Evolutionary conservation across 37 sponge, comb jelly and placozoan genomes (phyloP).

Genomic region (Chondrosia reniformis): DNA sequence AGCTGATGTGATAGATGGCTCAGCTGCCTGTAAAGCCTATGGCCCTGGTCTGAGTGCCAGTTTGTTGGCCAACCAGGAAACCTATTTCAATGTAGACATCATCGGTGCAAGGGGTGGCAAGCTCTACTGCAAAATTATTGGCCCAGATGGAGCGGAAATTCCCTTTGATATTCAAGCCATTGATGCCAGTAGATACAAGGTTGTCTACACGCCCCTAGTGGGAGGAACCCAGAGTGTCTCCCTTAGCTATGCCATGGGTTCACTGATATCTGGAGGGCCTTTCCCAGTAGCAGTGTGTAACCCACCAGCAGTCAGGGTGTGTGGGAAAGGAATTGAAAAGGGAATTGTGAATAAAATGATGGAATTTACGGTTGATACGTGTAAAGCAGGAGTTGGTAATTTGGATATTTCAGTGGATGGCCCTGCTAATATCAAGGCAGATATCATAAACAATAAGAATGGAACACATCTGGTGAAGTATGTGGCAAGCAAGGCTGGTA

Average conservation of each 20-base stretch:
- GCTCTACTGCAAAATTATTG: slow-evolving; percentile 31
- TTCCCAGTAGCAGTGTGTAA: slow-evolving; percentile 63
- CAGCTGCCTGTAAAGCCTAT: slow-evolving; percentile 61
- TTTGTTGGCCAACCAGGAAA: slow-evolving; percentile 47
- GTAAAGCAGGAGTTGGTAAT: slow-evolving; percentile 81
- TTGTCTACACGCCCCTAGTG: slow-evolving; percentile 68
- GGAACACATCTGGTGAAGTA: slow-evolving; percentile 46
- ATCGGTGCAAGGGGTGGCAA: slow-evolving; percentile 73
- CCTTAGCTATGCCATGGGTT: slow-evolving; percentile 56
- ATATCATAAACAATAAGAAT: not conserved
- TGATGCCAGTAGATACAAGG: slow-evolving; percentile 60
- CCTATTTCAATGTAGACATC: slow-evolving; percentile 81
- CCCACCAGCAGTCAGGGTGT: slow-evolving; percentile 59
- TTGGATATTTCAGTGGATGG: slow-evolving; percentile 55
- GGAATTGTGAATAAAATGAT: slow-evolving; percentile 47
- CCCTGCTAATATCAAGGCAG: slow-evolving; percentile 31
- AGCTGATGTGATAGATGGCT: slow-evolving; percentile 36
- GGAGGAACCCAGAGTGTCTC: slow-evolving; percentile 59
- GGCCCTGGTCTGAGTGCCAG: slow-evolving; percentile 90
- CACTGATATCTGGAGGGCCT: slow-evolving; percentile 68
- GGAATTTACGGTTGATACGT: slow-evolving; percentile 63
- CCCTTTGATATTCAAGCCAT: slow-evolving; percentile 6
- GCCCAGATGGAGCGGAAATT: slow-evolving; percentile 31
- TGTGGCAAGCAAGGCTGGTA: slow-evolving; percentile 56
- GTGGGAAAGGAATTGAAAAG: slow-evolving; percentile 60